Base-by-base conservation (phyloP, 1,140 invertebrate genomes). In the Zaprionus kolodkinae region DNA sequence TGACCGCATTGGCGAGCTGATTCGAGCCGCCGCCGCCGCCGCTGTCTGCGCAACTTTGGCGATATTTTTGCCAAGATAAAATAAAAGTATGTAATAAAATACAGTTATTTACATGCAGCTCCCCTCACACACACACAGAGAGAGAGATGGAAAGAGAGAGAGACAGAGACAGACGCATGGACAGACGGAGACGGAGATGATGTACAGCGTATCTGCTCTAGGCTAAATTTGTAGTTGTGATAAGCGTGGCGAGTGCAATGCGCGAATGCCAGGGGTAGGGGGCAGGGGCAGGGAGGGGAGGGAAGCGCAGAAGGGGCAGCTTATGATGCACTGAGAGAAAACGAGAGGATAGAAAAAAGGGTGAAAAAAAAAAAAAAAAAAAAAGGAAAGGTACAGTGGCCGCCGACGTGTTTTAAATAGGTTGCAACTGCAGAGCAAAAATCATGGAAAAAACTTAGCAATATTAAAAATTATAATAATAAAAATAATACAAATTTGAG, bases 21-120 rank as follows among this genome's bases (percentile, higher is more conserved):
- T 74, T 70, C 60, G 72, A 59, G 67, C n/a, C 67, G 72, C 72
- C 67, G 72, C 21, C 21, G 21, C 21, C 21, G 21, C 21, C 21
- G 21, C 72, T 75, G 72, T 75, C 75, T 85, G 79, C 40, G 71
- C 71, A 76, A 79, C 84, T 80, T 87, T 88, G 84, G 84, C 84
- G 84, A 88, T 88, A 88, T 88, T 88, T 89, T 89, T 89, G 80
- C 81, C 73, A 67, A 88, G 84, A 88, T 88, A 88, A 88, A 89
- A 88, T 88, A 88, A 88, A 88, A 88, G 84, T 75, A 75, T 75
- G 72, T 88, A 88, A 88, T 88, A 88, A 88, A 88, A 88, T 88
- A 88, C 84, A 88, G 84, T 88, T 88, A 89, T 88, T 87, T 88
- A 89, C 84, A 89, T 84, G 85, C 84, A 67, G 61, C 40, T 54